Conservation (phyloP, 1,140 invertebrate genomes). For the Bactericera cockerelli region DNA sequence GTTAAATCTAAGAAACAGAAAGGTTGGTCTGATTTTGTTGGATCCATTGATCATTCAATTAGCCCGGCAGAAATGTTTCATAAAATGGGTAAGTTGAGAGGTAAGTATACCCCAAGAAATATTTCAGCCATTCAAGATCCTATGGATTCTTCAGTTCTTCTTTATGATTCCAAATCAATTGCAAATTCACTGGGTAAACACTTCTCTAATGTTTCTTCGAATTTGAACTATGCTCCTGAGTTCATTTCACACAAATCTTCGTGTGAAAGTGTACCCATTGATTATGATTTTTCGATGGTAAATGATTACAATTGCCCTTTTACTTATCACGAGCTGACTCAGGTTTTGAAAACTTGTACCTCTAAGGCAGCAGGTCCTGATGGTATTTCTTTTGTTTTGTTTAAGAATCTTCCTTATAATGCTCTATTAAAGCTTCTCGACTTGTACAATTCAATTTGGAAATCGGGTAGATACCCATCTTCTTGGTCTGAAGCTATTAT, state of each 20-base stretch:
- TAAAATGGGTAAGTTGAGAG: not conserved
- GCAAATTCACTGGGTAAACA: not conserved
- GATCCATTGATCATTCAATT: not conserved
- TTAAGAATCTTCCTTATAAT: not conserved
- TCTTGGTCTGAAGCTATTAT: not conserved
- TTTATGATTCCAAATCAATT: not conserved
- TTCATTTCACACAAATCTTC: not conserved
- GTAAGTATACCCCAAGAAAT: not conserved
- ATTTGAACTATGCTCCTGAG: not conserved
- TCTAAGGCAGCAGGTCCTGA: not conserved
- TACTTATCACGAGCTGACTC: not conserved
- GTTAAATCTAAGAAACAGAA: not conserved
- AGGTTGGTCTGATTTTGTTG: not conserved
- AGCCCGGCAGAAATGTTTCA: not conserved
- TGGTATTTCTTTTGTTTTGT: not conserved
- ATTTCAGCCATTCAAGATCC: not conserved
- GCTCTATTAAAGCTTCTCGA: not conserved
- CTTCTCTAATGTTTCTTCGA: not conserved
- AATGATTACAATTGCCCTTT: slow-evolving; percentile 1
- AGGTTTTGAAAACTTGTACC: not conserved
- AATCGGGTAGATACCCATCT: not conserved
- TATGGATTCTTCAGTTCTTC: not conserved
- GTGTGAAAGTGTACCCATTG: not conserved
- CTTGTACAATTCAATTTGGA: slow-evolving; percentile 7
- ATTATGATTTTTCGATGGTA: not conserved